These are phyloP conservation scores for Saccostrea echinata DNA, from an alignment of 1,140 invertebrate genomes.

Conservation along the genomic window DNA sequence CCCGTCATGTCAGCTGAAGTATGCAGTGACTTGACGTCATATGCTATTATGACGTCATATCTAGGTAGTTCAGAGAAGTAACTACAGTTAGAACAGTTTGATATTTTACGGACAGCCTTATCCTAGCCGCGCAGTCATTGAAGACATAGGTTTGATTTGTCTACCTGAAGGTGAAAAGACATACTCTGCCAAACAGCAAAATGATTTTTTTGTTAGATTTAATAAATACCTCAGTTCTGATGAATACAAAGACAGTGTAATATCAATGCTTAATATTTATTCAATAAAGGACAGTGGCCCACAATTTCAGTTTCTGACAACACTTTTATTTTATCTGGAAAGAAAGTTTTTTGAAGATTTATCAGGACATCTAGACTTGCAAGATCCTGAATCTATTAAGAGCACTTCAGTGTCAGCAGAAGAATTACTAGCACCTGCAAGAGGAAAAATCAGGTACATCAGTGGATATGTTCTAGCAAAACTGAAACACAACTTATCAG, in stretches of 20 bases:
- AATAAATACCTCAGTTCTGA: constrained; percentile 39
- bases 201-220: constrained; percentile 48
- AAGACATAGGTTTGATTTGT: constrained; percentile 42
- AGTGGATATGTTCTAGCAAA: too few relatives aligned
- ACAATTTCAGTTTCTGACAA: constrained; percentile 27
- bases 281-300: neutral
- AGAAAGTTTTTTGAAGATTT: constrained; percentile 38
- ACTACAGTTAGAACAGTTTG: too few relatives aligned
- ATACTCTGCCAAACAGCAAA: constrained; percentile 7
- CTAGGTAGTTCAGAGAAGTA: too few relatives aligned
- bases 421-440: too few relatives aligned
- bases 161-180: constrained; percentile 31
- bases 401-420: constrained; percentile 24
- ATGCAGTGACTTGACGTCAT: too few relatives aligned
- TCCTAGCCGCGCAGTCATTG: too few relatives aligned
- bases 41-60: too few relatives aligned
- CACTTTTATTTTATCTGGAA: constrained; percentile 41
- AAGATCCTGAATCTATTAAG: neutral
- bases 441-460: too few relatives aligned
- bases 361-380: constrained; percentile 19
- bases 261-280: constrained; percentile 32
- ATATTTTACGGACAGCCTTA: too few relatives aligned
- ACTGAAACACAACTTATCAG: too few relatives aligned
- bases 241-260: neutral
- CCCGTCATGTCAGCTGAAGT: too few relatives aligned